phyloP scores from a whole-genome alignment of 2,888 invertebrate genomes.

The Ganaspis brasiliensis region DNA sequence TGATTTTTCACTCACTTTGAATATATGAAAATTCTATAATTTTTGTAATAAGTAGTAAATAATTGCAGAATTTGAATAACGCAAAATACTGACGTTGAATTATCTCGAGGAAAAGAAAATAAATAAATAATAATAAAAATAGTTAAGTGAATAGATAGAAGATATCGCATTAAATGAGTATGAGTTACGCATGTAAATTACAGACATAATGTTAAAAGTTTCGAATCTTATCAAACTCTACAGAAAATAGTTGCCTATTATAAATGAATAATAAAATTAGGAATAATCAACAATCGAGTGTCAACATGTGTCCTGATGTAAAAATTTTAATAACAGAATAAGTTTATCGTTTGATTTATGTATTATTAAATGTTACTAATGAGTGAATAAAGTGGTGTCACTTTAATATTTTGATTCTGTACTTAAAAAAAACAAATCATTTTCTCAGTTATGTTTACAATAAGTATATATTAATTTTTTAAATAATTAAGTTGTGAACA shows the following conservation, averaged over 20 bases:
- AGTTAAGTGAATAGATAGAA: too few species aligned
- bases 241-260: conserved; percentile 78
- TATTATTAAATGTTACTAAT: conserved; percentile 80
- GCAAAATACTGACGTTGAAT: too few species aligned
- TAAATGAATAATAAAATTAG: conserved; percentile 71
- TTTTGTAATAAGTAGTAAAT: conserved; percentile 41
- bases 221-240: conserved; percentile 78
- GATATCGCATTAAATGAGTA: too few species aligned
- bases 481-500: conserved; percentile 63
- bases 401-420: conserved; percentile 74
- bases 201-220: conserved; percentile 75
- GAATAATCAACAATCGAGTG: conserved; percentile 73
- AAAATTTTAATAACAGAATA: conserved; percentile 74
- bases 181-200: conserved; percentile 77
- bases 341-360: conserved; percentile 79
- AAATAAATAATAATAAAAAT: conserved; percentile 6
- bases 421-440: conserved; percentile 63
- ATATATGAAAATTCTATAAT: conserved; percentile 43
- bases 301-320: conserved; percentile 78
- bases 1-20: not conserved
- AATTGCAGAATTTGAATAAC: conserved; percentile 24
- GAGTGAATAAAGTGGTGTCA: conserved; percentile 80
- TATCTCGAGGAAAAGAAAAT: too few species aligned
- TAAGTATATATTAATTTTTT: conserved; percentile 58
- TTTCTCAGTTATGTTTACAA: conserved; percentile 53